Conservation (phyloP, 2,113 vertebrate species). For the Ornithorhynchus anatinus region DNA sequence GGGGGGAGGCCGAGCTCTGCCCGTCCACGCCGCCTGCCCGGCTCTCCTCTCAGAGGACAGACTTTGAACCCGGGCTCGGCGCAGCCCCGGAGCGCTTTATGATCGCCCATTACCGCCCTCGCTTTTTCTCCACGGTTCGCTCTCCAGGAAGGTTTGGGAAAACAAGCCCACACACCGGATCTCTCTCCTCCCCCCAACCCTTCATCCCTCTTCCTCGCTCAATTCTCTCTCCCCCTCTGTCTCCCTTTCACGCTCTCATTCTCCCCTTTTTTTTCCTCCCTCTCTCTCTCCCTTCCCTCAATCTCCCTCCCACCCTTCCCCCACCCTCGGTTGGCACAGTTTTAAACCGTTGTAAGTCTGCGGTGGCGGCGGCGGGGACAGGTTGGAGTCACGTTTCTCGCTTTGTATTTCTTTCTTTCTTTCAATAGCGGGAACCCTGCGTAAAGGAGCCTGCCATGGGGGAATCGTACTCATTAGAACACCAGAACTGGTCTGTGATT, state of each 20-base stretch:
- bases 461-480: conserved; percentile 64
- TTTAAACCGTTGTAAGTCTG: neutral
- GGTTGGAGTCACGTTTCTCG: conserved; percentile 47
- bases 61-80: conserved; percentile 48
- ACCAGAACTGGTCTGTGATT: conserved; percentile 91
- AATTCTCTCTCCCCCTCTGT: neutral
- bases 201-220: neutral
- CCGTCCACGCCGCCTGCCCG: neutral
- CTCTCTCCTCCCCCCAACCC: no score
- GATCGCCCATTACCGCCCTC: conserved; percentile 11
- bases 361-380: conserved; percentile 6
- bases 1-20: conserved; percentile 25
- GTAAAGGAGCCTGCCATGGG: conserved; percentile 57
- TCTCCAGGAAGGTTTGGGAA: neutral
- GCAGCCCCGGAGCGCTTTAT: conserved; percentile 27
- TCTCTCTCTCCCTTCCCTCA: no score
- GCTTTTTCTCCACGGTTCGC: conserved; percentile 12
- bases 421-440: conserved; percentile 56
- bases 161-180: neutral
- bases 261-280: neutral
- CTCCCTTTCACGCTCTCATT: neutral
- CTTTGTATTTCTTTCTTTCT: conserved; percentile 49
- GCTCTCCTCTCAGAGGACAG: neutral
- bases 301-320: neutral
- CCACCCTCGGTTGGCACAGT: neutral